Conservation (phyloP, 2,888 invertebrate genomes). For the Andrena minutula region DNA sequence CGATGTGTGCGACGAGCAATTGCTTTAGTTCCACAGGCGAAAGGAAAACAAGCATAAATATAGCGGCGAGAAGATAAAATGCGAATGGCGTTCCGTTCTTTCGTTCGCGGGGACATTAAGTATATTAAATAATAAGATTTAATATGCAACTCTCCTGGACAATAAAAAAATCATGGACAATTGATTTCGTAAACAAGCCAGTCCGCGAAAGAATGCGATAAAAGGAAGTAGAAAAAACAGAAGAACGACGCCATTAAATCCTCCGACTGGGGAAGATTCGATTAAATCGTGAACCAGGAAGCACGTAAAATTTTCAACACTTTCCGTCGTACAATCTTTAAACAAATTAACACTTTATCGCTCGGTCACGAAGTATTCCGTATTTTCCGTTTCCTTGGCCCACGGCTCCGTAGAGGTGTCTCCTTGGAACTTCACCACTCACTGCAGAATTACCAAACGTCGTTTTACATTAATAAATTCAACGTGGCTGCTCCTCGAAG, state of each 20-base stretch:
- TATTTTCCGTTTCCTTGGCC: no score
- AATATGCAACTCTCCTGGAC: no score
- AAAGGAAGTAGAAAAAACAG: not conserved
- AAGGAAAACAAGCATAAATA: not conserved
- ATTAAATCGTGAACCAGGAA: not conserved
- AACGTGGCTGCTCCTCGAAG: no score
- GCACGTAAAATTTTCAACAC: no score
- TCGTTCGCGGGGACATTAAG: constrained; percentile 18
- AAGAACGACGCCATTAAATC: not conserved
- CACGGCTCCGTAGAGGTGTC: no score
- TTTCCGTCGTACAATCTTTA: no score
- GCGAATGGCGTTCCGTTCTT: constrained; percentile 6
- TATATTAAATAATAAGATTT: no score
- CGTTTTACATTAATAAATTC: no score
- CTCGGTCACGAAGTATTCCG: no score
- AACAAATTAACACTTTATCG: no score
- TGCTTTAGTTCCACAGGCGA: not conserved
- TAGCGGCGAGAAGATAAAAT: constrained; percentile 10
- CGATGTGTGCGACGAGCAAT: not conserved
- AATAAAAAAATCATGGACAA: constrained; percentile 3
- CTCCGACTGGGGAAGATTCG: not conserved
- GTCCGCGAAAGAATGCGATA: constrained; percentile 23
- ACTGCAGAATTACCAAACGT: no score
- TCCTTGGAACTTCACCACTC: no score
- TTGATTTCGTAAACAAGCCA: constrained; percentile 17